A percentile compares a stretch with the other conserved stretches of the same genome.
phyloP scores from a whole-genome alignment of 1,140 invertebrate genomes.

The Triops longicaudatus region DNA sequence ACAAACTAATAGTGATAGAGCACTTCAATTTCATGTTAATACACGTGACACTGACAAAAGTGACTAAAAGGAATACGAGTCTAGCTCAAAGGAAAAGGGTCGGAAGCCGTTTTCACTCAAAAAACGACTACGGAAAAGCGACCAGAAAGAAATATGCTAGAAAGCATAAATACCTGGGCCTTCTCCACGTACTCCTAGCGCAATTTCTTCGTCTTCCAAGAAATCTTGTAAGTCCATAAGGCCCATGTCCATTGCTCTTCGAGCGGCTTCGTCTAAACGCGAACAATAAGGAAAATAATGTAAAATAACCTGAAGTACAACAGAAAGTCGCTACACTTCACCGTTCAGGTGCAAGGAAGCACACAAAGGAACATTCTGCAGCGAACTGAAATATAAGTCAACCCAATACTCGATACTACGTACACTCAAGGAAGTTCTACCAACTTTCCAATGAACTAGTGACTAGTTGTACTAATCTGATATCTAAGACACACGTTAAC shows the following conservation, averaged over 20 bases:
- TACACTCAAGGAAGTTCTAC: not conserved
- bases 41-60: not conserved
- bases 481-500: not conserved
- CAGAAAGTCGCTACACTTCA: not conserved
- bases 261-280: slow-evolving; percentile 34
- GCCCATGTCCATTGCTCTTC: slow-evolving; percentile 39
- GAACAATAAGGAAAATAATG: slow-evolving; percentile 20
- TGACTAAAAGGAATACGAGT: not conserved
- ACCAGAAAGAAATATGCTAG: not conserved
- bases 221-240: slow-evolving; percentile 46
- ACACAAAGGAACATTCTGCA: not conserved
- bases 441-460: not conserved
- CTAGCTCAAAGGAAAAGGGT: not conserved
- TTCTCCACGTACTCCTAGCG: slow-evolving; percentile 36
- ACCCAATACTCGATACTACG: not conserved
- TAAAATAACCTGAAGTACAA: slow-evolving; percentile 13
- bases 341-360: not conserved
- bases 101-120: not conserved
- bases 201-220: slow-evolving; percentile 43
- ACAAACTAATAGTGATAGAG: not conserved
- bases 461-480: not conserved
- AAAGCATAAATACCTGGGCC: slow-evolving; percentile 30
- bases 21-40: not conserved
- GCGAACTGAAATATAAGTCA: not conserved
- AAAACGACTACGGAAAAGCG: slow-evolving; percentile 7